phyloP scores from a whole-genome alignment of 2,113 vertebrate species.

The Tetrao urogallus region DNA sequence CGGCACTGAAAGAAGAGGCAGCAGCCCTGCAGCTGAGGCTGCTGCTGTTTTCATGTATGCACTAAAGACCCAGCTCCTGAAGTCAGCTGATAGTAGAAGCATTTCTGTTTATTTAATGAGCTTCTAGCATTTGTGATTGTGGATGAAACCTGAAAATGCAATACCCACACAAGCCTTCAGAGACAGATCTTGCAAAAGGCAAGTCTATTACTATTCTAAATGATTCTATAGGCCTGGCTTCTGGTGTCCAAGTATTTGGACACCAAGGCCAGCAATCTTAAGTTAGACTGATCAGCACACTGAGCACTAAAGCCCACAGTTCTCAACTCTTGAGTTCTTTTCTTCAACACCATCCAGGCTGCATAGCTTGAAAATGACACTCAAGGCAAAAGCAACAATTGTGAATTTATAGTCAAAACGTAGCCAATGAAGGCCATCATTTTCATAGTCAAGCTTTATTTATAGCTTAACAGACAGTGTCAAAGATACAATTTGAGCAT shows the following conservation, averaged over 20 bases:
- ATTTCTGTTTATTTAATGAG: neutral
- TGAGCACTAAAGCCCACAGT: neutral
- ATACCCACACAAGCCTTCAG: neutral
- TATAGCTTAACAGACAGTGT: neutral
- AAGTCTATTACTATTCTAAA: neutral
- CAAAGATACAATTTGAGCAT: slow-evolving; percentile 24
- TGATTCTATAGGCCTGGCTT: neutral
- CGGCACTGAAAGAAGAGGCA: neutral
- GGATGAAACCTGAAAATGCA: neutral
- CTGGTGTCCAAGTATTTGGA: neutral
- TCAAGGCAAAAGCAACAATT: neutral
- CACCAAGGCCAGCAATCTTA: neutral
- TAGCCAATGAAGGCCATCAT: neutral
- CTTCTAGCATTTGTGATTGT: neutral
- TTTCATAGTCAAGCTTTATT: neutral
- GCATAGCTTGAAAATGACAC: neutral
- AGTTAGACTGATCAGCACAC: neutral
- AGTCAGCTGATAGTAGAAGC: neutral
- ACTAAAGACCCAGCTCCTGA: neutral
- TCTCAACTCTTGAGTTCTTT: neutral
- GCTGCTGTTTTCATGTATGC: neutral
- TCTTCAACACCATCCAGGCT: neutral
- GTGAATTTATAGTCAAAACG: slow-evolving; percentile 3
- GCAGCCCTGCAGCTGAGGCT: neutral
- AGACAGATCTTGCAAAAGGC: neutral